Conservation (phyloP, 2,888 invertebrate species). For the Digitonthophagus gazella region DNA sequence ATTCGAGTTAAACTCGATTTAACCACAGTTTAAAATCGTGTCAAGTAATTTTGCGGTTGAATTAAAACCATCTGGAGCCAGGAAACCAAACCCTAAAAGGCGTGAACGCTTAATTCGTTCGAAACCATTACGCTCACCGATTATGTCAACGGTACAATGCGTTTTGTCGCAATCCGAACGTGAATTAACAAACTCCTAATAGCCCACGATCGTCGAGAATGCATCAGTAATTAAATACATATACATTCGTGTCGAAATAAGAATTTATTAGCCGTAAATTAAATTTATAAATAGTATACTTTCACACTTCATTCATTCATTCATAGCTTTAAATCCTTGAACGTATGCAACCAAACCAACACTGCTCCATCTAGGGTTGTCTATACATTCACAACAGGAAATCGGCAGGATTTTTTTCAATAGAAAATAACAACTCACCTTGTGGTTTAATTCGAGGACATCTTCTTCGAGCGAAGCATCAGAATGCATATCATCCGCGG, state of each 20-base stretch:
- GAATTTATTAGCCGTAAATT: neutral
- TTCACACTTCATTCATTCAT: too few relatives aligned
- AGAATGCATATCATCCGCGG: conserved; percentile 92
- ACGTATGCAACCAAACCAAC: conserved; percentile 4
- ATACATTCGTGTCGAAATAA: neutral
- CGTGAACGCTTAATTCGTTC: neutral
- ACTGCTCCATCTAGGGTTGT: neutral
- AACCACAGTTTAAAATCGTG: too few relatives aligned
- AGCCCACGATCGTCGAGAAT: neutral
- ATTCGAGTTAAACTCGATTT: too few relatives aligned
- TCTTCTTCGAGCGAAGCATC: conserved; percentile 91
- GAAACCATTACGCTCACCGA: neutral
- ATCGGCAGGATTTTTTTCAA: neutral
- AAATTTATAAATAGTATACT: neutral
- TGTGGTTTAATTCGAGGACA: conserved; percentile 88
- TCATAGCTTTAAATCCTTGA: neutral
- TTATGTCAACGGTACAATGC: neutral
- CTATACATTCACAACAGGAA: neutral
- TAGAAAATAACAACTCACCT: conserved; percentile 57
- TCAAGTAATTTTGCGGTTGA: neutral
- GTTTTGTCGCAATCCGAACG: neutral
- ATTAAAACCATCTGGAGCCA: neutral
- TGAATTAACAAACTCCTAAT: neutral
- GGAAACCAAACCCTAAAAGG: neutral
- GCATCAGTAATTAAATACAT: neutral